Conservation (phyloP, 2,888 invertebrate species). For the Baccha elongata region DNA sequence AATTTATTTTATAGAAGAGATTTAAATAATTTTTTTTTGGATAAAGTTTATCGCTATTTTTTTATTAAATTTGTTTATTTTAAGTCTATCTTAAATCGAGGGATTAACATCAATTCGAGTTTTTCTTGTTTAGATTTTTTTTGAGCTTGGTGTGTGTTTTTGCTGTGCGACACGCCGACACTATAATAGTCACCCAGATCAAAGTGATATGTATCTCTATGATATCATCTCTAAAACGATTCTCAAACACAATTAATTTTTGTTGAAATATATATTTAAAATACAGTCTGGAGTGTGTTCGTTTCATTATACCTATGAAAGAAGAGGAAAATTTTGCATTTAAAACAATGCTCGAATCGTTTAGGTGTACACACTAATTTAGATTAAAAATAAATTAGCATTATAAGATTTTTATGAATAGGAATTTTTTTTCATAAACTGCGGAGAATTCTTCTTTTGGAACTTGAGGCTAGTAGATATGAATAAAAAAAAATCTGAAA, state of each 20-base stretch:
- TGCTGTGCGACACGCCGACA: not conserved
- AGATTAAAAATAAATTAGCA: slow-evolving; percentile 16
- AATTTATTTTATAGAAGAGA: slow-evolving; percentile 19
- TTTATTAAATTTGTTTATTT: slow-evolving; percentile 19
- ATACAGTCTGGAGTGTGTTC: slow-evolving; percentile 2
- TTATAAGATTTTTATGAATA: slow-evolving; percentile 1
- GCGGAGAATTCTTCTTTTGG: not conserved
- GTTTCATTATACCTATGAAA: not conserved
- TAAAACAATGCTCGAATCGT: not conserved
- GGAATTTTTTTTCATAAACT: slow-evolving; percentile 3
- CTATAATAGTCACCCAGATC: not conserved
- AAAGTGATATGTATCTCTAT: slow-evolving; percentile 50
- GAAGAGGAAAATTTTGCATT: not conserved
- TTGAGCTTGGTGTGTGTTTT: not conserved
- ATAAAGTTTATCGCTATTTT: slow-evolving; percentile 2
- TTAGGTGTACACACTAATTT: not conserved
- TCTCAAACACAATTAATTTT: slow-evolving; percentile 27
- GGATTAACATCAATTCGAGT: slow-evolving; percentile 6
- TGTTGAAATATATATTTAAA: not conserved
- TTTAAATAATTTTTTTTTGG: slow-evolving; percentile 1
- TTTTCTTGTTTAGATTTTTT: slow-evolving; percentile 24
- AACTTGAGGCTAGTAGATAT: not conserved
- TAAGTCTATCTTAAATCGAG: slow-evolving; percentile 10
- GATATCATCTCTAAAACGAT: slow-evolving; percentile 66
- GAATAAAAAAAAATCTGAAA: slow-evolving; percentile 9